Evolutionary conservation across 2,113 vertebrate genomes (phyloP).

Genomic region (Phyllopteryx taeniolatus): DNA sequence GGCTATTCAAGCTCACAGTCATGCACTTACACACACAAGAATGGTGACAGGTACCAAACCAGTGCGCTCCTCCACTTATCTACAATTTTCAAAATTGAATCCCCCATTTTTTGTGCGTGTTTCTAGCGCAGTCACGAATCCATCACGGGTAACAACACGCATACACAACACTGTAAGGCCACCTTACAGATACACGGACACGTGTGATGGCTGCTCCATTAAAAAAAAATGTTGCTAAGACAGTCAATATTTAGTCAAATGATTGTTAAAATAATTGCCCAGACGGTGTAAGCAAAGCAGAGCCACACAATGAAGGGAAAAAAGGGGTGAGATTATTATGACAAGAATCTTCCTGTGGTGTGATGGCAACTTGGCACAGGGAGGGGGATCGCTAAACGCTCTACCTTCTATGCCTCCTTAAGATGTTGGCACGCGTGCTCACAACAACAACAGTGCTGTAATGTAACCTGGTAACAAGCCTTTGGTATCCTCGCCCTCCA

Average conservation of each 20-base stretch:
- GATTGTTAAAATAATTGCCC: slow-evolving; percentile 47
- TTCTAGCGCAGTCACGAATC: slow-evolving; percentile 54
- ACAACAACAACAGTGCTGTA: slow-evolving; percentile 78
- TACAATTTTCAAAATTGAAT: slow-evolving; percentile 63
- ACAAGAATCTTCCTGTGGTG: slow-evolving; percentile 67
- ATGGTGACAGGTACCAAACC: slow-evolving; percentile 53
- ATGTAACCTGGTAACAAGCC: slow-evolving; percentile 78
- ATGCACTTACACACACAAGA: slow-evolving; percentile 44
- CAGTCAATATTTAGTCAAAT: slow-evolving; percentile 59
- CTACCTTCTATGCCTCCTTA: slow-evolving; percentile 66
- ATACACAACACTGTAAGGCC: neutral
- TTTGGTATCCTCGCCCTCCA: slow-evolving; percentile 64
- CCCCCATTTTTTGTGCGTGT: slow-evolving; percentile 13
- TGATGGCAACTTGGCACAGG: slow-evolving; percentile 69
- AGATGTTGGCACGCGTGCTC: slow-evolving; percentile 70
- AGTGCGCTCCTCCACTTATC: slow-evolving; percentile 58
- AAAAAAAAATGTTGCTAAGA: slow-evolving; percentile 45
- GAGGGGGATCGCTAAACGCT: slow-evolving; percentile 62
- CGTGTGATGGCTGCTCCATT: slow-evolving; percentile 31
- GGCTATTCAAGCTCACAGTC: slow-evolving; percentile 42
- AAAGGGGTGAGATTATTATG: slow-evolving; percentile 35
- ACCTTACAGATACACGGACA: slow-evolving; percentile 20
- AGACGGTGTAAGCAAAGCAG: slow-evolving; percentile 24
- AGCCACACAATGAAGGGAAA: neutral
- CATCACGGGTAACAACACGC: neutral